These are phyloP conservation scores for Nephrotoma guestfalica DNA, from an alignment of 2,888 invertebrate genomes.

Conservation along the genomic window DNA sequence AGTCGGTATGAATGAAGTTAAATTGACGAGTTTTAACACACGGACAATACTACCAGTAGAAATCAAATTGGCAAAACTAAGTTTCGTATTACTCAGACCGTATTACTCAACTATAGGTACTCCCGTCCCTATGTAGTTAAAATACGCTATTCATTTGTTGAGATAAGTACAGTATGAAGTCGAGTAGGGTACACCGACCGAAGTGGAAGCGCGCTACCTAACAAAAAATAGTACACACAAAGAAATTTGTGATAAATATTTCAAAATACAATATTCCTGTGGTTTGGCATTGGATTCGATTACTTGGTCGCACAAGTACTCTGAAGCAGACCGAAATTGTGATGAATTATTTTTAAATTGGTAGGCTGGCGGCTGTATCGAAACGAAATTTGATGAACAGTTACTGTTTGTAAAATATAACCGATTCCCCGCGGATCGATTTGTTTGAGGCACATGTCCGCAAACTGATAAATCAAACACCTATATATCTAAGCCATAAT, in stretches of 20 bases:
- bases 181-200: constrained; percentile 98
- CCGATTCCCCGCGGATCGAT: constrained; percentile 69
- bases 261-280: constrained; percentile 80
- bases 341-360: constrained; percentile 74
- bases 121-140: constrained; percentile 76
- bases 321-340: constrained; percentile 81
- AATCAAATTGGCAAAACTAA: constrained; percentile 39
- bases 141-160: constrained; percentile 86
- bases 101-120: constrained; percentile 70
- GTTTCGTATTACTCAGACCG: constrained; percentile 35
- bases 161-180: too few species aligned
- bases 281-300: constrained; percentile 97
- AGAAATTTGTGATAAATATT: constrained; percentile 94
- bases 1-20: constrained; percentile 38
- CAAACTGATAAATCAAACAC: too few species aligned
- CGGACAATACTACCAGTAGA: constrained; percentile 42
- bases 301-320: constrained; percentile 91
- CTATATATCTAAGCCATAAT: too few species aligned
- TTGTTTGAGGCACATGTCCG: constrained; percentile 94
- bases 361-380: constrained; percentile 66
- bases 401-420: constrained; percentile 79
- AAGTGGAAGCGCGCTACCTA: constrained; percentile 94
- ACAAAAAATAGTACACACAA: constrained; percentile 79
- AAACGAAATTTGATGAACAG: constrained; percentile 78
- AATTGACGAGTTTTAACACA: constrained; percentile 31